These are phyloP conservation scores for Propsilocerus akamusi DNA, from an alignment of 1,140 invertebrate genomes.

Conservation along the genomic window DNA sequence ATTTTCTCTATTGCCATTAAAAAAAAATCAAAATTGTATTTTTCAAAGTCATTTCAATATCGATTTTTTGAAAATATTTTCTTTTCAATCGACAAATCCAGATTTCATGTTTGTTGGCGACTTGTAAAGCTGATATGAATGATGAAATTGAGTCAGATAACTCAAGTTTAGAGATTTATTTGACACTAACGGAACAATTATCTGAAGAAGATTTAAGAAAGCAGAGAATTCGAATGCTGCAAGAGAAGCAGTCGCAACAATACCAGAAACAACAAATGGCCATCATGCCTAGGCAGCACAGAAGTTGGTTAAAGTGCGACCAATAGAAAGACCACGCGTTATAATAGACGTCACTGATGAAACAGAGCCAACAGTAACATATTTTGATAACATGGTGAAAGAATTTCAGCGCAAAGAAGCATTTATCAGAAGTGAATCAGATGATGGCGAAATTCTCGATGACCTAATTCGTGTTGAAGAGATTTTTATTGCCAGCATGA, in stretches of 20 bases:
- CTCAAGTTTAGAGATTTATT: conserved; percentile 32
- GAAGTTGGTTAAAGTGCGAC: neutral
- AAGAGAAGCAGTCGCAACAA: conserved; percentile 18
- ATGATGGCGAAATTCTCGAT: conserved; percentile 1
- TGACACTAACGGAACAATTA: conserved; percentile 13
- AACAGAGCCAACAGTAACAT: conserved; percentile 5
- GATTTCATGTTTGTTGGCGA: conserved; percentile 9
- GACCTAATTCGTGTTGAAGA: conserved; percentile 6
- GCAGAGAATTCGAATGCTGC: conserved; percentile 13
- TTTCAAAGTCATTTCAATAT: neutral
- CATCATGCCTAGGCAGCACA: conserved; percentile 5
- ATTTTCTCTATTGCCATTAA: neutral
- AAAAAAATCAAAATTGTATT: neutral
- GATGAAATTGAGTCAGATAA: conserved; percentile 28
- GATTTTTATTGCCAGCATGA: conserved; percentile 17
- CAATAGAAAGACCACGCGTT: neutral
- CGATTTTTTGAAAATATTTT: conserved; percentile 1
- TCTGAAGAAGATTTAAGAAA: conserved; percentile 6
- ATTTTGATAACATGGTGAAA: conserved; percentile 7
- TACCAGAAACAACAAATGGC: conserved; percentile 6
- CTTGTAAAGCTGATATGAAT: conserved; percentile 15
- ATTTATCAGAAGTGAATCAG: neutral
- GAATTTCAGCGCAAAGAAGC: neutral
- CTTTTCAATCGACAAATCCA: too few relatives aligned
- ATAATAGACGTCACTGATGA: neutral